Base-by-base conservation (phyloP, 2,113 vertebrate genomes). In the Zosterops pallidus region DNA sequence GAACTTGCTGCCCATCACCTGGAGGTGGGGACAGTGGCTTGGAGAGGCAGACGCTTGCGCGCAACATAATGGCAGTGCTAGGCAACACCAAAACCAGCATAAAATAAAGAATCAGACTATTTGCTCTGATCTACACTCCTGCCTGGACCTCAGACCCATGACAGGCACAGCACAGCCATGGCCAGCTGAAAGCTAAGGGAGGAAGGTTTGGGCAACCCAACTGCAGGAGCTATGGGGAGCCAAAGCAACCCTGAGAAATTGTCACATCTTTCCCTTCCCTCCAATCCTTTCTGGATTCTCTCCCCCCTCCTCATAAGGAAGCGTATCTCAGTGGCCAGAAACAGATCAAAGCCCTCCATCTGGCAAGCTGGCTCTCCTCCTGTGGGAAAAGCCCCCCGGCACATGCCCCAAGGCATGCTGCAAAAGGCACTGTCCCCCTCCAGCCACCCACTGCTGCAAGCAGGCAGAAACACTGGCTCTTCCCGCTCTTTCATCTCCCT, bases 1-100 rank as follows among this genome's bases (percentile, higher is more conserved):
- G 62, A 56, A 68, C 26, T 5, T 49, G n/a, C n/a, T 49, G 24
- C n/a, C 47, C 53, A 21, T 39, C 24, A 56, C 22, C 9, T 3
- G 12, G 25, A 92, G 26, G 12, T 49, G 49, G 22, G 24, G 14
- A 71, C 11, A 21, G 25, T 6, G 16, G 10, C 47, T 79, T 59
- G 57, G 64, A 78, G 24, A 21, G 11, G n/a, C 59, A 68, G 44
- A 2, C 2, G 14, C 56, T 49, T 44, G 53, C 1, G 3, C 29
- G 25, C 7, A 6, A 52, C 8, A 16, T 7, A 75, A 56, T 0
- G 2, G n/a, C 49, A 47, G 57, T 1, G 1, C 24, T 24, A 87
- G 22, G 18, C 39, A 75, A 16, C 28, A 50, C 18, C 11, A 60
- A 85, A 92, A 42, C 10, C 39, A 75, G 47, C 29, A 50, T 9